These are phyloP conservation scores for Heteromyza rotundicornis DNA, from an alignment of 2,888 invertebrate genomes.

Conservation along the genomic window DNA sequence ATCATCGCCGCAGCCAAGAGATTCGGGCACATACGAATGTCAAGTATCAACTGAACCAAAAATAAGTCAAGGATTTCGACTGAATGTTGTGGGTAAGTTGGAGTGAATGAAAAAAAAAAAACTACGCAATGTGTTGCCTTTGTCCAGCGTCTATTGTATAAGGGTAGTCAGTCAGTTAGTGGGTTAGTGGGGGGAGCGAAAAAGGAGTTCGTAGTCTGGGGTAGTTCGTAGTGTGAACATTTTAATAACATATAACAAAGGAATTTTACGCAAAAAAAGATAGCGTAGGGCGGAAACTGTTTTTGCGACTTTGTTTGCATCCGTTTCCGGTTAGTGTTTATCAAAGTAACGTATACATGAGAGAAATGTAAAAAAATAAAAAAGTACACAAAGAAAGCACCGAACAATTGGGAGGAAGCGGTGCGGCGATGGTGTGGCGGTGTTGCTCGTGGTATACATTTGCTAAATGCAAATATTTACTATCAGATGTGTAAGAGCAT, in stretches of 20 bases:
- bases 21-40: constrained; percentile 75
- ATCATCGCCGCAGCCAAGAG: constrained; percentile 71
- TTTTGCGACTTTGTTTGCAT: constrained; percentile 11
- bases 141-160: not conserved
- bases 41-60: constrained; percentile 80
- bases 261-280: not conserved
- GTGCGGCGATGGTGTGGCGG: not conserved
- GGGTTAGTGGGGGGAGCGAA: not conserved
- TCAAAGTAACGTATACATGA: constrained; percentile 10
- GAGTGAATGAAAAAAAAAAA: not conserved
- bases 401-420: too few relatives aligned
- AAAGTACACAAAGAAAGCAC: too few relatives aligned
- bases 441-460: not conserved
- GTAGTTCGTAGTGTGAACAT: not conserved
- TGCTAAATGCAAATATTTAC: constrained; percentile 18
- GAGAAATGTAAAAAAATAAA: too few relatives aligned
- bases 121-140: not conserved
- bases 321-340: constrained; percentile 13
- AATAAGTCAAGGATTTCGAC: constrained; percentile 73
- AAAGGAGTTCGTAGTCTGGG: not conserved
- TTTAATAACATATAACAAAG: not conserved
- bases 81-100: constrained; percentile 74
- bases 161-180: too few relatives aligned
- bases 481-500: not conserved
- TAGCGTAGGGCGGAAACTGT: not conserved